Percentiles rank a stretch among this genome's conserved stretches.
These are phyloP conservation scores for Campoplex nolae DNA, from an alignment of 2,888 invertebrate genomes.

Conservation along the genomic window DNA sequence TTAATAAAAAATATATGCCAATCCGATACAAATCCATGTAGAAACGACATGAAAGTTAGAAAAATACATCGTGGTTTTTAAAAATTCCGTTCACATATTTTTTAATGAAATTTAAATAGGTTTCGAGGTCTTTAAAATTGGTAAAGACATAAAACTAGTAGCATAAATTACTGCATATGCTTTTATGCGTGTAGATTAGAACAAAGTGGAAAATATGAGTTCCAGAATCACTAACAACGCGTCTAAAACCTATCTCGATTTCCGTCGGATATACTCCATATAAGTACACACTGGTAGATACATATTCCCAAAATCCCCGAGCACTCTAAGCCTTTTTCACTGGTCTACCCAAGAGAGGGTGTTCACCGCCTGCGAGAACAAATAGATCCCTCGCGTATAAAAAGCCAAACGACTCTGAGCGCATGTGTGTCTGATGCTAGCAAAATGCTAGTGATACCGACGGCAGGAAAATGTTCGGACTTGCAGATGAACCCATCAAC, in stretches of 20 bases:
- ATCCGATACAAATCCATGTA: no score
- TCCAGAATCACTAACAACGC: neutral
- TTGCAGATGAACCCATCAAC: slow-evolving; percentile 9
- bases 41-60: neutral
- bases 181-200: neutral
- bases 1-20: neutral
- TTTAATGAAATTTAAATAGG: no score
- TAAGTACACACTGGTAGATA: neutral
- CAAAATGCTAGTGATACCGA: slow-evolving; percentile 20
- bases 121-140: neutral
- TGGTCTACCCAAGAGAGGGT: slow-evolving; percentile 3
- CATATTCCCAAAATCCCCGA: slow-evolving; percentile 68
- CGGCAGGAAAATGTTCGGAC: slow-evolving; percentile 24
- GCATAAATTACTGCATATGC: neutral
- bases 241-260: neutral
- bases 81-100: no score
- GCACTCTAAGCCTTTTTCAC: slow-evolving; percentile 62
- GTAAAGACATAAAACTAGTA: neutral
- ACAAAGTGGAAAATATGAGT: neutral
- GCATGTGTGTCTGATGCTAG: slow-evolving; percentile 11
- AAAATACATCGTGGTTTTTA: no score
- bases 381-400: slow-evolving; percentile 54
- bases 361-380: slow-evolving; percentile 36
- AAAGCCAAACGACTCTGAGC: slow-evolving; percentile 7
- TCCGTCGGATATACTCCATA: neutral